These are phyloP conservation scores for Pipra filicauda DNA, from an alignment of 2,113 vertebrate species.

Conservation along the genomic window DNA sequence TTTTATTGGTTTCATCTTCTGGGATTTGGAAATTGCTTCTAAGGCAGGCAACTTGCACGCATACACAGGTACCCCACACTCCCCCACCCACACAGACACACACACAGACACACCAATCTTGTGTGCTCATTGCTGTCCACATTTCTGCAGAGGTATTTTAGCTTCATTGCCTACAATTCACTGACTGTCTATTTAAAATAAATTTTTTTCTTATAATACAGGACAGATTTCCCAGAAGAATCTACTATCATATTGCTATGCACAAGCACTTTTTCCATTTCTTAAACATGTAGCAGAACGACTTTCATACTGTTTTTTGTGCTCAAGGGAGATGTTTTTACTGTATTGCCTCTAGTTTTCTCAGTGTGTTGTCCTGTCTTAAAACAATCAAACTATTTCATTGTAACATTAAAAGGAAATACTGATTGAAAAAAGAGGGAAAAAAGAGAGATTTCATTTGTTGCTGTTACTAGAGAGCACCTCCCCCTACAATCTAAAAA, in stretches of 20 bases:
- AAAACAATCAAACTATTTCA: background rate
- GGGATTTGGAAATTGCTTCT: background rate
- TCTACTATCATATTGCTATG: background rate
- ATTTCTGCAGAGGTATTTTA: background rate
- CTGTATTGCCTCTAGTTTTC: background rate
- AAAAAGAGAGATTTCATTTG: background rate
- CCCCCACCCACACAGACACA: background rate
- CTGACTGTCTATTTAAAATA: background rate
- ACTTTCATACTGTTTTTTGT: background rate
- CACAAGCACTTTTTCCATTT: background rate
- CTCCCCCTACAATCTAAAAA: background rate
- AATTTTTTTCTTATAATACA: background rate
- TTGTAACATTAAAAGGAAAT: background rate
- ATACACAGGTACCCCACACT: rapidly evolving
- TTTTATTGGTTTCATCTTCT: background rate
- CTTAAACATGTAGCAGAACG: background rate
- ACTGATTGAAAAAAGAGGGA: rapidly evolving
- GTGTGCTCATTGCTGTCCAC: background rate
- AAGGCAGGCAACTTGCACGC: background rate
- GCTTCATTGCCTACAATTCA: background rate
- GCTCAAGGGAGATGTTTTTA: background rate
- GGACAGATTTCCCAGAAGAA: background rate
- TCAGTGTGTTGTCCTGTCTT: background rate
- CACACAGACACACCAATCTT: background rate
- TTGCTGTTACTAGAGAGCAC: background rate